Base-by-base conservation (phyloP, 92 coral and sea anemone genomes). In the Plumapathes pennacea region DNA sequence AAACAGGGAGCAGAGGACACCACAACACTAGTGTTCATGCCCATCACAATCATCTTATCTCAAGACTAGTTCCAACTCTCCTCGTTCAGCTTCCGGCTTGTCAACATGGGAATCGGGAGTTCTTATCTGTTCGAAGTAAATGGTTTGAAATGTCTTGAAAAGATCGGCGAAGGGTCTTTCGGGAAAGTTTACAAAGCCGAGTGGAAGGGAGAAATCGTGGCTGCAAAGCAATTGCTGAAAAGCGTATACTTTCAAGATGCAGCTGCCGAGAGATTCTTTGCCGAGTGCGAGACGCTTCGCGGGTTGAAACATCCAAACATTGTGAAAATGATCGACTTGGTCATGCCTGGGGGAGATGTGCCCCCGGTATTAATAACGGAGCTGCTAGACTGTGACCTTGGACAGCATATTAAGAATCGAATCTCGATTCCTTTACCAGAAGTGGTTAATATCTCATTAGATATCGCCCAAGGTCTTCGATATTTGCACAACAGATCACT, bases 161-260 rank as follows among this genome's bases (percentile, higher is more conserved):
- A n/a, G n/a, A n/a, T 79, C 21, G 74, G 71, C 10, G 57, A 49
- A 33, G 86, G 79, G 21, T 63, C 58, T 14, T 63, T 55, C 39
- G 80, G 80, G 18, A 80, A 71, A 22, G 80, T 79, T 15, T 62
- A 56, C 57, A 79, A 42, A 72, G 80, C 86, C 1, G 72, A 79
- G 32, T 79, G 69, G 72, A 30, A 61, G 19, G 86, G 86, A 19
- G 31, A 62, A 23, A 14, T 79, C 8, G 86, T 79, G 9, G 86
- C 80, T 20, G 86, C 86, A 1, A 71, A 56, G 55, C 69, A 70
- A 33, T 46, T 79, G 25, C 32, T 48, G n/a, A n/a, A n/a, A 5
- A 69, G 63, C 19, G 69, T 71, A 33, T 46, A 40, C 1, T 27
- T 8, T 44, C 57, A 57, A 14, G 37, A 17, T 40, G 68, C 45